A percentile compares a stretch with the other conserved stretches of the same genome.
Evolutionary conservation across 2,797 vertebrate species (phyloP).

Genomic region (Chromis chromis): DNA sequence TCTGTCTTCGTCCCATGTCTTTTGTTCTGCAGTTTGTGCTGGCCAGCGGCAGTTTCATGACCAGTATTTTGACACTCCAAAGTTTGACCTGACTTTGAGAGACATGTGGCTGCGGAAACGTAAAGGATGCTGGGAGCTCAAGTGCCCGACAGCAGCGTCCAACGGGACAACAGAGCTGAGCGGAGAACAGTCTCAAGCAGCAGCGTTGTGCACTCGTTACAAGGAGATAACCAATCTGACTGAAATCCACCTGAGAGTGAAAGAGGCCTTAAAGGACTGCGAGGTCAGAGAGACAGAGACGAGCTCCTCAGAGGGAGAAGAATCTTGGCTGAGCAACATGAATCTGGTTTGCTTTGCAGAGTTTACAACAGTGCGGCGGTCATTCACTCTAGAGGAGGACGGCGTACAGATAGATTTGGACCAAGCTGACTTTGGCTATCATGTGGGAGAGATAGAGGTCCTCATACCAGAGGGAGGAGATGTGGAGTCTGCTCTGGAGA

Average conservation of each 20-base stretch:
- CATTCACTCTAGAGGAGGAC: constrained; percentile 76
- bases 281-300: constrained; percentile 22
- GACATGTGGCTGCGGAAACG: constrained; percentile 85
- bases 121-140: constrained; percentile 85
- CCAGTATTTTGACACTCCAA: constrained; percentile 83
- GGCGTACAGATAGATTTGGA: constrained; percentile 84
- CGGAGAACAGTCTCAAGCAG: constrained; percentile 37
- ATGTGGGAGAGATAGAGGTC: constrained; percentile 87
- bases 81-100: constrained; percentile 80
- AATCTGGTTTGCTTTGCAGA: constrained; percentile 83
- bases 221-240: constrained; percentile 81
- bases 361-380: constrained; percentile 80
- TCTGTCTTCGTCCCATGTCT: constrained; percentile 10
- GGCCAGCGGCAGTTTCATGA: constrained; percentile 80
- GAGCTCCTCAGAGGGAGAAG: constrained; percentile 37
- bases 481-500: constrained; percentile 76
- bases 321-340: constrained; percentile 73
- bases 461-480: constrained; percentile 81
- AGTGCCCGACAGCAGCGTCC: constrained; percentile 66
- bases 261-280: constrained; percentile 61
- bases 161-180: constrained; percentile 7
- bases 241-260: constrained; percentile 79
- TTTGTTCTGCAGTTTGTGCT: constrained; percentile 66
- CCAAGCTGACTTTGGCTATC: constrained; percentile 85
- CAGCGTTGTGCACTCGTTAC: constrained; percentile 79